Conservation (phyloP, 1,140 invertebrate species). For the Drosophila nannoptera region DNA sequence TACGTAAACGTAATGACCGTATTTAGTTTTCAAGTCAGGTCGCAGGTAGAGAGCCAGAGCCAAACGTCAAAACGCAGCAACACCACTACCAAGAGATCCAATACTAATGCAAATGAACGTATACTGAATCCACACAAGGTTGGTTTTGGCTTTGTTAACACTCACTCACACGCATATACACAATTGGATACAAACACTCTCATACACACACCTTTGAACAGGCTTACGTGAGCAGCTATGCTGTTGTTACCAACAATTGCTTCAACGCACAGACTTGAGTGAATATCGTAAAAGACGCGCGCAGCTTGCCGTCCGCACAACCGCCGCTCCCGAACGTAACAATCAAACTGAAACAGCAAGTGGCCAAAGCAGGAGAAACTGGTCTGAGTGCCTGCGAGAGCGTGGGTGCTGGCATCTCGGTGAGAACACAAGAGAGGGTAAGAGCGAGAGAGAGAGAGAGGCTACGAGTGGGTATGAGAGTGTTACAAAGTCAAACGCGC, state of each 20-base stretch:
- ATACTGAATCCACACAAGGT: conserved; percentile 30
- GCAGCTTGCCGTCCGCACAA: conserved; percentile 51
- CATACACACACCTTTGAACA: conserved; percentile 11
- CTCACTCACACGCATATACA: conserved; percentile 31
- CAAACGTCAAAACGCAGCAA: conserved; percentile 41
- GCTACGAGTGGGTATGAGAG: background rate
- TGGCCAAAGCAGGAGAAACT: conserved; percentile 9
- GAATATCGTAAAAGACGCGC: conserved; percentile 44
- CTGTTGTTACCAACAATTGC: conserved; percentile 64
- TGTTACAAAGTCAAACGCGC: background rate
- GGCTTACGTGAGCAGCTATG: conserved; percentile 23
- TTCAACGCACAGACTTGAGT: conserved; percentile 50
- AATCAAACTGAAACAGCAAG: conserved; percentile 42
- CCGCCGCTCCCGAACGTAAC: conserved; percentile 54
- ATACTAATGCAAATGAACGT: conserved; percentile 23
- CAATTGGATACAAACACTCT: conserved; percentile 1
- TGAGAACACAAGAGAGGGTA: background rate
- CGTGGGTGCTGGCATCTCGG: conserved; percentile 24
- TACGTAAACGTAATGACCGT: conserved; percentile 71
- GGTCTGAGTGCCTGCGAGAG: conserved; percentile 13
- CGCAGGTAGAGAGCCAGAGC: conserved; percentile 29
- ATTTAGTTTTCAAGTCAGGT: conserved; percentile 52
- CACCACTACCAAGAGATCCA: conserved; percentile 16
- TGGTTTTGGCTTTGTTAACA: conserved; percentile 62
- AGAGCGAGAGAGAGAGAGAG: conserved; percentile 8